Evolutionary conservation across 2,113 vertebrate genomes (phyloP), one percentile per base, ranked within the genome.

Genomic region (Meriones unguiculatus): DNA sequence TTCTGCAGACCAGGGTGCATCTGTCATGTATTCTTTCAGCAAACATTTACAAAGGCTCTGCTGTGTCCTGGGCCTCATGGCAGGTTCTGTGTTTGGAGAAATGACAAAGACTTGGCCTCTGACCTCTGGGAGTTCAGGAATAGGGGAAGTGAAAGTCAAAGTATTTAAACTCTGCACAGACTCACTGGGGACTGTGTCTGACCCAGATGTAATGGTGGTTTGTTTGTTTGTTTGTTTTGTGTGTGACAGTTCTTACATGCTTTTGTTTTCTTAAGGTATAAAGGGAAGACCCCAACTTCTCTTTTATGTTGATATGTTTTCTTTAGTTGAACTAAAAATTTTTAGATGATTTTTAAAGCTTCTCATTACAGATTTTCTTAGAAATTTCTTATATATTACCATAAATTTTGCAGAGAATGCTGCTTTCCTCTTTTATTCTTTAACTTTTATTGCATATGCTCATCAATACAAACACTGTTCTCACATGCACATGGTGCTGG

Each of bases 241-340:
- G 3, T 11, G 2, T 89, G 28, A 28, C 41, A 28, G 87, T 87
- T 93, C 41, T 89, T 73, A 82, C 1, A 46, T 73, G n/a, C 35
- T 67, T 54, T 38, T 46, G 25, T 85, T 90, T 90, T 92, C 86
- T 84, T 65, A 52, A 28, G 24, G 57, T 86, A 0, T 81, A 35
- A 81, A 97, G 54, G 64, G 75, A 95, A 93, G 76, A 62, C 15
- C 72, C 38, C 41, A 28, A 46, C 57, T 95, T 94, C 41, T 12
- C 72, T 82, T 95, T 96, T 93, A 87, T 87, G 77, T 87, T 91
- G 59, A 94, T 91, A 57, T 80, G 30, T 81, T 95, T 54, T 93
- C 32, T 92, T 82, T 90, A 87, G 67, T 59, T 94, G 77, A 76
- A 82, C 65, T 91, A 73, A 85, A 28, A 73, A 52, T 92, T 50